Evolutionary conservation across 2,888 invertebrate genomes (phyloP).

Genomic region (Holacanthella duospinosa): DNA sequence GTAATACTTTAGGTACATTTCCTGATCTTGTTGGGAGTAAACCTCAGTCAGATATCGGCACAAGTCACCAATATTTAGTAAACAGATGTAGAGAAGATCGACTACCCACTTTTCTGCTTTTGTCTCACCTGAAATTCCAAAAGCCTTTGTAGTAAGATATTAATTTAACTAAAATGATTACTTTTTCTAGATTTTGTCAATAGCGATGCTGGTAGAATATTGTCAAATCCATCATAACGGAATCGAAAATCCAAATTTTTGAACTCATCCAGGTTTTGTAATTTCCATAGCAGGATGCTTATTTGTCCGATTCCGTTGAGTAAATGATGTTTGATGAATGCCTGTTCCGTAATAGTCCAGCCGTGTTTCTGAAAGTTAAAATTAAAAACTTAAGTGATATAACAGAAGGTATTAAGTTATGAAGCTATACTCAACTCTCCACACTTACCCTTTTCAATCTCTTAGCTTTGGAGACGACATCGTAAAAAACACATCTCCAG

Average conservation of each 20-base stretch:
- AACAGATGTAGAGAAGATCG: slow-evolving; percentile 25
- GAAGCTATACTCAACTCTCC: not conserved
- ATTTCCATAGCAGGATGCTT: slow-evolving; percentile 23
- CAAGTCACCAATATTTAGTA: slow-evolving; percentile 32
- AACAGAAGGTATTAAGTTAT: not conserved
- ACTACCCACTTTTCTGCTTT: slow-evolving; percentile 18
- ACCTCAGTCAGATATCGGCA: slow-evolving; percentile 32
- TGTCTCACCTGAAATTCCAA: not conserved
- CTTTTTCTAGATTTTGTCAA: not conserved
- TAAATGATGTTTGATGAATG: slow-evolving; percentile 25
- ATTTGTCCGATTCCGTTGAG: slow-evolving; percentile 27
- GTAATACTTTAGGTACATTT: slow-evolving; percentile 14
- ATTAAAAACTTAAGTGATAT: too few species aligned
- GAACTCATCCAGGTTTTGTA: slow-evolving; percentile 16
- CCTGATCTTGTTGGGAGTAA: slow-evolving; percentile 15
- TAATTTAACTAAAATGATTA: not conserved
- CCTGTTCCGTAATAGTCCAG: slow-evolving; percentile 20
- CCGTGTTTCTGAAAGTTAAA: slow-evolving; percentile 22
- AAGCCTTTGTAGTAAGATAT: not conserved
- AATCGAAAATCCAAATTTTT: slow-evolving; percentile 11
- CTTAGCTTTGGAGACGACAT: slow-evolving; percentile 25
- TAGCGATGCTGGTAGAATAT: slow-evolving; percentile 3
- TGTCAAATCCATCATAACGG: slow-evolving; percentile 7
- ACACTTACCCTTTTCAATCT: slow-evolving; percentile 22
- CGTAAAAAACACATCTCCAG: slow-evolving; percentile 31